Percentiles rank a stretch among this genome's conserved stretches.
These are phyloP conservation scores for Chiridota heheva DNA, from an alignment of 35 echinoderm and acorn worm species.

Conservation along the genomic window DNA sequence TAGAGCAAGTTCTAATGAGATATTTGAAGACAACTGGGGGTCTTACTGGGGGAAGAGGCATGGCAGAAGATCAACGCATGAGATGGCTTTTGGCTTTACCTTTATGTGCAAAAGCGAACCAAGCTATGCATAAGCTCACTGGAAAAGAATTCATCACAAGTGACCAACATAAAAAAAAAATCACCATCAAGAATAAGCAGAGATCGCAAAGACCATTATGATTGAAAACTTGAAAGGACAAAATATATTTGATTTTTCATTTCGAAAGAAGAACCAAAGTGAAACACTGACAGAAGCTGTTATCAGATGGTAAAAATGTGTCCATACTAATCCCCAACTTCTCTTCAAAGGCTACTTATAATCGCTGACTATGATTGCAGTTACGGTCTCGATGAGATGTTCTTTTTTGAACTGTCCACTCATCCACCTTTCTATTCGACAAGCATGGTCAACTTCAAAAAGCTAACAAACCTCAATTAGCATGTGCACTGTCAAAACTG, in stretches of 20 bases:
- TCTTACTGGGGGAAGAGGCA: slow-evolving; percentile 51
- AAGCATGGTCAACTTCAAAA: background rate
- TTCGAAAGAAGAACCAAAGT: slow-evolving; percentile 16
- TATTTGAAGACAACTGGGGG: slow-evolving; percentile 61
- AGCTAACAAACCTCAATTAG: slow-evolving; percentile 23
- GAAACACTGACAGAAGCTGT: slow-evolving; percentile 18
- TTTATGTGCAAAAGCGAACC: slow-evolving; percentile 25
- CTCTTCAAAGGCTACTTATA: slow-evolving; percentile 30
- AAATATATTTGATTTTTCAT: slow-evolving; percentile 1
- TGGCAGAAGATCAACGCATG: slow-evolving; percentile 18
- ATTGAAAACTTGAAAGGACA: slow-evolving; percentile 4
- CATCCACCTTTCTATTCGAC: background rate
- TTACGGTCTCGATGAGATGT: slow-evolving; percentile 6
- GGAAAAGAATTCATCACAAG: no score
- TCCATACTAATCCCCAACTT: slow-evolving; percentile 14
- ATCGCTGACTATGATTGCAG: background rate
- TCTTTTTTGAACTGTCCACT: background rate
- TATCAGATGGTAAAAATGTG: slow-evolving; percentile 17
- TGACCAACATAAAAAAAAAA: no score
- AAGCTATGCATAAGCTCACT: slow-evolving; percentile 58
- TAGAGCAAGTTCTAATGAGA: slow-evolving; percentile 76
- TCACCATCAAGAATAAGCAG: background rate
- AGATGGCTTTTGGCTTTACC: slow-evolving; percentile 16
- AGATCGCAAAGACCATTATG: background rate
- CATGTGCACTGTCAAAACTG: background rate